phyloP scores from a whole-genome alignment of 2,888 invertebrate genomes.

The Heteropelma amictum region DNA sequence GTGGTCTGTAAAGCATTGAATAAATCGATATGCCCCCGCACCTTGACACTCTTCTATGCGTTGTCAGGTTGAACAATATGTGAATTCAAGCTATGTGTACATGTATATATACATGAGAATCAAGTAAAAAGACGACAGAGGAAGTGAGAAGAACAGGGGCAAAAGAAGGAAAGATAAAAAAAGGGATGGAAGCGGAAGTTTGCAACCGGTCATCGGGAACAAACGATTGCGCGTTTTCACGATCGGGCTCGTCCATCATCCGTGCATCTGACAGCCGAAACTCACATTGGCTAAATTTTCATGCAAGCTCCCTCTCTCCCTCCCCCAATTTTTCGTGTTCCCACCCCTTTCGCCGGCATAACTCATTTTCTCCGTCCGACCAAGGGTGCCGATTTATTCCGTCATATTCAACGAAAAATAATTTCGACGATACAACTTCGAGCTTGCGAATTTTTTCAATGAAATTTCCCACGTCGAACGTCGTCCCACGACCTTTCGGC shows the following conservation, averaged over 20 bases:
- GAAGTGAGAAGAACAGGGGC: neutral
- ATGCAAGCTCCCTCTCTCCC: neutral
- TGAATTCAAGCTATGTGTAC: conserved; percentile 12
- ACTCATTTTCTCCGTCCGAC: neutral
- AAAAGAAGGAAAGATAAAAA: neutral
- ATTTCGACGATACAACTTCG: too few relatives aligned
- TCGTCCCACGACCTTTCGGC: too few relatives aligned
- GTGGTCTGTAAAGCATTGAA: conserved; percentile 57
- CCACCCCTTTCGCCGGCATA: neutral
- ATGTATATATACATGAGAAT: conserved; percentile 10
- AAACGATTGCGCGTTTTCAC: conserved; percentile 54
- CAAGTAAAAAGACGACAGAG: conserved; percentile 2
- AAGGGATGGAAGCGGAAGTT: conserved; percentile 1
- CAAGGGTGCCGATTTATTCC: too few relatives aligned
- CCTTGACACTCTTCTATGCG: conserved; percentile 52
- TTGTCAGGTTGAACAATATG: conserved; percentile 53
- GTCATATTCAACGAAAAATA: neutral
- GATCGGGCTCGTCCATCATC: conserved; percentile 53
- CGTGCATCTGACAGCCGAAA: conserved; percentile 24
- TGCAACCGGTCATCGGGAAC: conserved; percentile 50
- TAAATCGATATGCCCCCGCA: conserved; percentile 57
- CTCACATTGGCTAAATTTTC: conserved; percentile 22
- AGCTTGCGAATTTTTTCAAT: too few relatives aligned
- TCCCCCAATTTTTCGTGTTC: neutral
- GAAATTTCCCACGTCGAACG: too few relatives aligned